Conservation (phyloP, 2,797 vertebrate genomes). For the Tapirus indicus region DNA sequence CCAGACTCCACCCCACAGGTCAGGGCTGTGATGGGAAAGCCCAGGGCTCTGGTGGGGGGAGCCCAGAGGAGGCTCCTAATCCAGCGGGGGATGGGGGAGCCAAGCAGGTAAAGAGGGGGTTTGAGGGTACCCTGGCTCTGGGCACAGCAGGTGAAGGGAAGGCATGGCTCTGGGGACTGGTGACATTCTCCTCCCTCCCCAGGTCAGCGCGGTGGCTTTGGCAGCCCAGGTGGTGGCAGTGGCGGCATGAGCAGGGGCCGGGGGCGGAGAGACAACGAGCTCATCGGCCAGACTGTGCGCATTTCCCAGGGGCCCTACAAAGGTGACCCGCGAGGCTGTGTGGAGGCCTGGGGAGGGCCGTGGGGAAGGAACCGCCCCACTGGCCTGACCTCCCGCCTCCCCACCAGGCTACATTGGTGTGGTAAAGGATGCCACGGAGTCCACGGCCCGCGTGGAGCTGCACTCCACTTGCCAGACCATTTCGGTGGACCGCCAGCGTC, state of each 20-base stretch:
- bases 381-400: background rate
- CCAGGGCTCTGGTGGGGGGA: background rate
- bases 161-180: background rate
- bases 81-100: background rate
- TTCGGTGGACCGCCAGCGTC: slow-evolving; percentile 95
- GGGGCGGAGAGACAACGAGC: slow-evolving; percentile 96
- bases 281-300: slow-evolving; percentile 97
- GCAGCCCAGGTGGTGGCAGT: slow-evolving; percentile 85
- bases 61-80: background rate
- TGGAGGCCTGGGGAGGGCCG: background rate
- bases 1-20: background rate
- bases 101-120: background rate
- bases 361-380: background rate
- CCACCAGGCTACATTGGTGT: slow-evolving; percentile 95
- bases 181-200: background rate
- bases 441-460: slow-evolving; percentile 95
- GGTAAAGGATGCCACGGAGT: slow-evolving; percentile 98
- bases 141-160: background rate
- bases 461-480: slow-evolving; percentile 99
- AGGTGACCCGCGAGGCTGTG: slow-evolving; percentile 86
- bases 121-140: background rate
- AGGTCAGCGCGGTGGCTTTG: slow-evolving; percentile 91
- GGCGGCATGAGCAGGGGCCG: slow-evolving; percentile 93
- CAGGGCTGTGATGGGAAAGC: background rate
- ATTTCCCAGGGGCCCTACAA: slow-evolving; percentile 98